Evolutionary conservation across 1,140 invertebrate genomes (phyloP).

Genomic region (Drosophila parabipectinata): DNA sequence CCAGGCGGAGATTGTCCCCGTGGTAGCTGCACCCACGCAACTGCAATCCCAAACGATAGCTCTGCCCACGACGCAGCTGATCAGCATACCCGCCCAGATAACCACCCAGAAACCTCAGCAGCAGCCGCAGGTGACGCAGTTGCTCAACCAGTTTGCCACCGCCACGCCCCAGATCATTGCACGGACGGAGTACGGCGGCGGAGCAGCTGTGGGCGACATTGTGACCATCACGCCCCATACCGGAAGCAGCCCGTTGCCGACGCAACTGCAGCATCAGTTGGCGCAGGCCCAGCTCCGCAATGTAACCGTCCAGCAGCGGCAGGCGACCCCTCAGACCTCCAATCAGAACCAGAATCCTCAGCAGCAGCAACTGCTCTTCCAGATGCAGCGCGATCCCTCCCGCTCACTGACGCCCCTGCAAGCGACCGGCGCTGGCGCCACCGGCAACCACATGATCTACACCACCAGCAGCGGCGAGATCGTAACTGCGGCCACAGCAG

Average conservation of each 20-base stretch:
- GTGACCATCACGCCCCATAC: conserved; percentile 74
- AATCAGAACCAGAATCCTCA: conserved; percentile 61
- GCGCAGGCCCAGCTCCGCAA: conserved; percentile 76
- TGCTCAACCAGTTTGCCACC: conserved; percentile 62
- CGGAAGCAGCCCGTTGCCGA: conserved; percentile 58
- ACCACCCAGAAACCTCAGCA: conserved; percentile 52
- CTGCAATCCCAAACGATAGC: conserved; percentile 24
- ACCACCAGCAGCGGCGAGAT: conserved; percentile 75
- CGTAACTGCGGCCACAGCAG: conserved; percentile 47
- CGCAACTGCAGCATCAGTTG: conserved; percentile 70
- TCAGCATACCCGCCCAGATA: conserved; percentile 72
- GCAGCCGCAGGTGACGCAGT: conserved; percentile 57
- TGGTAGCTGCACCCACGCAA: conserved; percentile 6
- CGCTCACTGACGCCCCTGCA: conserved; percentile 73
- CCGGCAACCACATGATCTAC: conserved; percentile 77
- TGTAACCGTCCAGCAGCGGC: conserved; percentile 74
- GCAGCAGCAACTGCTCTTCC: conserved; percentile 61
- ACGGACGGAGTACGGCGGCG: conserved; percentile 58
- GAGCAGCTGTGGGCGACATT: conserved; percentile 72
- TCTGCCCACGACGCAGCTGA: conserved; percentile 47
- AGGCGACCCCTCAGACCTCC: conserved; percentile 55
- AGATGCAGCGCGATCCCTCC: conserved; percentile 73
- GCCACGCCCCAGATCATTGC: conserved; percentile 60
- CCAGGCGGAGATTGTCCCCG: conserved; percentile 20
- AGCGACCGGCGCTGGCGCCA: conserved; percentile 51